phyloP scores from a whole-genome alignment of 2,113 vertebrate genomes.

The Myrmecophaga tridactyla region DNA sequence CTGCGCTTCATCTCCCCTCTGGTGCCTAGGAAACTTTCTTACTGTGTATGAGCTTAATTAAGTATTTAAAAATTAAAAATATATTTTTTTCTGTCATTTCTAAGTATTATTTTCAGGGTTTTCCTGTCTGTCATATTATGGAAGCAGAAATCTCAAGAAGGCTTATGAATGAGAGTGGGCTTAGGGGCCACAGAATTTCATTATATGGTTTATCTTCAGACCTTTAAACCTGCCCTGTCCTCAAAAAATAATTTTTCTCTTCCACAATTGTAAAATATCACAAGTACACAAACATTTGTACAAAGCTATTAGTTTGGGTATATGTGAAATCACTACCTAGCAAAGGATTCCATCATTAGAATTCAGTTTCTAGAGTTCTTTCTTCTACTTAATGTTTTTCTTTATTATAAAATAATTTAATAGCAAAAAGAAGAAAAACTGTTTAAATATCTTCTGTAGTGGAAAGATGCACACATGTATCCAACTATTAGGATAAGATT shows the following conservation, averaged over 20 bases:
- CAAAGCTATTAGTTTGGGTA: neutral
- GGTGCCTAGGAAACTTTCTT: neutral
- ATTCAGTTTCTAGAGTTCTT: neutral
- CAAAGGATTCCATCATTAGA: neutral
- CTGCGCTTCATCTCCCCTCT: neutral
- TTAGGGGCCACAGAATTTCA: neutral
- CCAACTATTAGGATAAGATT: neutral
- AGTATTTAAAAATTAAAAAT: neutral
- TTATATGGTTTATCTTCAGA: neutral
- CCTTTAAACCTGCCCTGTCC: neutral
- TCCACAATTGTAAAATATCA: neutral
- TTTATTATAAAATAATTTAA: constrained; percentile 40
- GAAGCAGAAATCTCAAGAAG: neutral
- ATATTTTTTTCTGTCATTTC: neutral
- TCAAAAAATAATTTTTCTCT: neutral
- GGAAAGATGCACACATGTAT: neutral
- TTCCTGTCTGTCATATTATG: neutral
- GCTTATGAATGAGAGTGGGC: neutral
- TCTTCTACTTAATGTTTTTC: neutral
- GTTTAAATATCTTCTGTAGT: constrained; percentile 26
- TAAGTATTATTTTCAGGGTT: neutral
- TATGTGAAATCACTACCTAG: neutral
- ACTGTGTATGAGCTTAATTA: neutral
- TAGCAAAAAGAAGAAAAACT: constrained; percentile 30
- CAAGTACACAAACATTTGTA: neutral